phyloP scores from a whole-genome alignment of 2,113 vertebrate genomes.

The Lophotis ruficrista region DNA sequence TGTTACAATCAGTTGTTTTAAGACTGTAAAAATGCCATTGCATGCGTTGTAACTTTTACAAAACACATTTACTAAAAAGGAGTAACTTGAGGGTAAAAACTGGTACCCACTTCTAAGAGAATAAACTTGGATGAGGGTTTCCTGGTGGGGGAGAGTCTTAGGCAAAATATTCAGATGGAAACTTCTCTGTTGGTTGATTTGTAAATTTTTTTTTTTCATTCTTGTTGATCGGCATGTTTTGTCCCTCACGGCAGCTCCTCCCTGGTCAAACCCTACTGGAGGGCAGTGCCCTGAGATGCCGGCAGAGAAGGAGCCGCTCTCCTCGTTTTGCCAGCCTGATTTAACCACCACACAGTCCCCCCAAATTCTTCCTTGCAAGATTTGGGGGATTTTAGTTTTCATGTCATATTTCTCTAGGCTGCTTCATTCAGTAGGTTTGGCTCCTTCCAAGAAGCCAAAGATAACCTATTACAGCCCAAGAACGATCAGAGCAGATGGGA shows the following conservation, averaged over 20 bases:
- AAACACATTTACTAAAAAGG: constrained; percentile 59
- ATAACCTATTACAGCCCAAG: background rate
- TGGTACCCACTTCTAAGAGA: constrained; percentile 55
- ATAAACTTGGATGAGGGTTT: constrained; percentile 50
- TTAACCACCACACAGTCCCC: background rate
- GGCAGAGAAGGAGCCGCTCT: background rate
- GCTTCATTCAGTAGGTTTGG: background rate
- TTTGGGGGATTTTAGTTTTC: background rate
- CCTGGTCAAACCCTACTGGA: background rate
- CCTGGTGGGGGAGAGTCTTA: constrained; percentile 35
- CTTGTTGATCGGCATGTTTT: background rate
- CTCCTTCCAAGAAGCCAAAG: background rate
- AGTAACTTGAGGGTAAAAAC: constrained; percentile 61
- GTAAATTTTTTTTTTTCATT: background rate
- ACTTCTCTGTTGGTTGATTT: constrained; percentile 2
- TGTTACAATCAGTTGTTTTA: constrained; percentile 67
- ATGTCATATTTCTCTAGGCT: background rate
- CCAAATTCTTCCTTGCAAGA: background rate
- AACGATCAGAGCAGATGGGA: fast-evolving
- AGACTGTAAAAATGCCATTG: constrained; percentile 64
- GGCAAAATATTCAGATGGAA: constrained; percentile 45
- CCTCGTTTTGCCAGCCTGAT: background rate
- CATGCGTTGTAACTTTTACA: constrained; percentile 58
- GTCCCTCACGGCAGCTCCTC: background rate
- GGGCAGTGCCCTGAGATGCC: background rate